Conservation (phyloP, 2,888 invertebrate genomes). For the Gymnosoma rotundatum region DNA sequence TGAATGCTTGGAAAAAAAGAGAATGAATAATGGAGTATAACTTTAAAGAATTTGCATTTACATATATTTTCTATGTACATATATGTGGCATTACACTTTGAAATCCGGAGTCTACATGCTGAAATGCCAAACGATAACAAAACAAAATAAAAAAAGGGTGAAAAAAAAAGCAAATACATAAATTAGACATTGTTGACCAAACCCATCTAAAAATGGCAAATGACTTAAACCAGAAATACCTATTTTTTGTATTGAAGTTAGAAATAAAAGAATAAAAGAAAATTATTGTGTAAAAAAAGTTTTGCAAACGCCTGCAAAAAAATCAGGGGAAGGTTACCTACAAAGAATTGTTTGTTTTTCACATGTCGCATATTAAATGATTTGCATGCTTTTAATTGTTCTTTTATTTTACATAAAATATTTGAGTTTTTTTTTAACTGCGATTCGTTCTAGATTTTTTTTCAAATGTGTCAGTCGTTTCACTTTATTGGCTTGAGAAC, state of each 20-base stretch:
- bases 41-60: conserved; percentile 40
- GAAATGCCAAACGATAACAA: conserved; percentile 4
- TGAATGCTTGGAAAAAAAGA: conserved; percentile 39
- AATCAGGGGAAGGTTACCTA: background rate
- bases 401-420: too few relatives aligned
- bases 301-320: background rate
- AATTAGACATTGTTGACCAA: conserved; percentile 54
- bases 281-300: too few relatives aligned
- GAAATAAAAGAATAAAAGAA: background rate
- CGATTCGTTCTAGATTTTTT: too few relatives aligned
- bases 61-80: conserved; percentile 1
- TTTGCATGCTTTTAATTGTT: too few relatives aligned
- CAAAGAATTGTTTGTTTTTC: background rate
- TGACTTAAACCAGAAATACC: conserved; percentile 30
- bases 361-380: too few relatives aligned
- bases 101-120: background rate
- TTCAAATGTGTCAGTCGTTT: too few relatives aligned
- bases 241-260: background rate
- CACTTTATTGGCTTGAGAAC: too few relatives aligned
- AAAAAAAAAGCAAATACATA: conserved; percentile 7
- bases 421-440: too few relatives aligned
- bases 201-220: conserved; percentile 45
- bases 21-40: conserved; percentile 5
- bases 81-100: background rate
- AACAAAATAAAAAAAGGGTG: background rate